Percentiles rank a stretch among this genome's conserved stretches.
Evolutionary conservation across 2,797 vertebrate species (phyloP).

Genomic region (Sarcoramphus papa): DNA sequence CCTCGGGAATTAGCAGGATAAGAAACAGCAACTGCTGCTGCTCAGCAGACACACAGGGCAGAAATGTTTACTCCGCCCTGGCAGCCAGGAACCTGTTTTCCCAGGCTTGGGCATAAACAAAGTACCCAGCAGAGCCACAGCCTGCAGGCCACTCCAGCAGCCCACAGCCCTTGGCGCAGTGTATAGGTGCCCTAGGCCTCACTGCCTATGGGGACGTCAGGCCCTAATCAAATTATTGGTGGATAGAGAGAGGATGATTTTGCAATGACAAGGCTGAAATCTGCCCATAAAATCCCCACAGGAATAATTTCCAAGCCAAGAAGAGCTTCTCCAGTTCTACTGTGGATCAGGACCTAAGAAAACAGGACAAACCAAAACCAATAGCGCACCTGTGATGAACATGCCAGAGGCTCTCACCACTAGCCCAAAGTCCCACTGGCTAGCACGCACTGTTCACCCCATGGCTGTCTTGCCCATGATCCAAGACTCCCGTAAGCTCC

Average conservation of each 20-base stretch:
- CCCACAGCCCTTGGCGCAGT: background rate
- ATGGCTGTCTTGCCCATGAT: background rate
- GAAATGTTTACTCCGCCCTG: background rate
- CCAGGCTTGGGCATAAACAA: background rate
- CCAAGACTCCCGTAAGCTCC: background rate
- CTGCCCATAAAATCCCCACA: background rate
- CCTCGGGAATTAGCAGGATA: background rate
- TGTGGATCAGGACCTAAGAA: background rate
- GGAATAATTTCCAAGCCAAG: background rate
- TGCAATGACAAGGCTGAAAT: background rate
- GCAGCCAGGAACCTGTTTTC: background rate
- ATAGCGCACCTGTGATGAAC: fast-evolving
- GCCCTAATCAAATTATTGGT: background rate
- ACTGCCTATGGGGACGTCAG: background rate
- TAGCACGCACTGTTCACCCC: background rate
- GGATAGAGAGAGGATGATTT: background rate
- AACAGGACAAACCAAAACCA: background rate
- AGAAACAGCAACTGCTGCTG: background rate
- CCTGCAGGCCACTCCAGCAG: background rate
- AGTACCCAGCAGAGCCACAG: background rate
- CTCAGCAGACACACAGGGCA: background rate
- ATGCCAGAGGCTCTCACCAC: background rate
- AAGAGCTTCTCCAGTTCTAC: background rate
- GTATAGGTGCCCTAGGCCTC: background rate
- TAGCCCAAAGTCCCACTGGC: background rate